phyloP scores from a whole-genome alignment of 2,888 invertebrate species.

The Actias luna region DNA sequence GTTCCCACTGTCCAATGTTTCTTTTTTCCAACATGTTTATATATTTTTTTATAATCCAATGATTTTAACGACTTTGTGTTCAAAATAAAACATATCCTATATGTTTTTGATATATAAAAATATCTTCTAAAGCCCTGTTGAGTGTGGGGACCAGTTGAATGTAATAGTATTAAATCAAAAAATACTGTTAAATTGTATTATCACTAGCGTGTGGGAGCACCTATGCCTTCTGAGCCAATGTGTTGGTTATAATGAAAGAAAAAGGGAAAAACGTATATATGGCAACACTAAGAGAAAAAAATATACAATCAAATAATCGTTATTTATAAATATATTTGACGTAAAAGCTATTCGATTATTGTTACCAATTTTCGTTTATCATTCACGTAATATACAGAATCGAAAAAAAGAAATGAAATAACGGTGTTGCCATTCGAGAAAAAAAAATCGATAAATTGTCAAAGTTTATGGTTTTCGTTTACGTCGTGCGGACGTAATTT shows the following conservation, averaged over 20 bases:
- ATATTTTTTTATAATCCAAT: too few species aligned
- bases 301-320: not conserved
- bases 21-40: not conserved
- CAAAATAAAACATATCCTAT: slow-evolving; percentile 2
- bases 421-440: not conserved
- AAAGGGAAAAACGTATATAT: not conserved
- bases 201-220: slow-evolving; percentile 11
- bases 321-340: not conserved
- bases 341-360: not conserved
- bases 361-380: not conserved
- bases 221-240: slow-evolving; percentile 7
- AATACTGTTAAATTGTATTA: not conserved
- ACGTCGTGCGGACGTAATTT: not conserved
- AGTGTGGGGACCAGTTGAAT: not conserved
- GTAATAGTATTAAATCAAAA: not conserved
- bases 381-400: not conserved
- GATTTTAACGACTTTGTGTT: not conserved
- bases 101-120: not conserved
- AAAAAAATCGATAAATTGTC: not conserved
- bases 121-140: not conserved
- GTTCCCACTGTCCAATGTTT: not conserved
- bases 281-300: not conserved
- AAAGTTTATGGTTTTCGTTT: slow-evolving; percentile 3
- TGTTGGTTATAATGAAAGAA: not conserved
- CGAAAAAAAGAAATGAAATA: not conserved